These are phyloP conservation scores for Uromys caudimaculatus DNA, from an alignment of 2,797 vertebrate species.

Conservation along the genomic window DNA sequence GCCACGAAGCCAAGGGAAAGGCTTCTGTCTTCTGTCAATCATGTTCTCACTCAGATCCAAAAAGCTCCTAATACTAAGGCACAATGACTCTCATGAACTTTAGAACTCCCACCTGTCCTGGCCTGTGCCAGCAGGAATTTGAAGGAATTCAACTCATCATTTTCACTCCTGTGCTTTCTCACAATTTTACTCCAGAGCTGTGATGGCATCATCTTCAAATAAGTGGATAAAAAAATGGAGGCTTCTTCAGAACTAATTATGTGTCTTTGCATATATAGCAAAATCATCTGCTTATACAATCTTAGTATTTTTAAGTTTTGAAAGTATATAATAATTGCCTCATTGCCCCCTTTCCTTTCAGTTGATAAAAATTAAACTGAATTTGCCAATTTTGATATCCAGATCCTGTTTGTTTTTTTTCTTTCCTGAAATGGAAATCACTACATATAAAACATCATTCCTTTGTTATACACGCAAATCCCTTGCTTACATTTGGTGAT, in stretches of 20 bases:
- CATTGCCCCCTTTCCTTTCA: neutral
- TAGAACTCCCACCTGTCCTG: too few species aligned
- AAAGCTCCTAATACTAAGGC: neutral
- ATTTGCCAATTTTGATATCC: neutral
- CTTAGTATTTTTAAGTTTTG: neutral
- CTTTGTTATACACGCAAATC: neutral
- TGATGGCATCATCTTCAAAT: neutral
- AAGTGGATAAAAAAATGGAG: neutral
- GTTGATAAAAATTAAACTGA: neutral
- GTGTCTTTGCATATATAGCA: too few species aligned
- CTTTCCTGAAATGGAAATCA: neutral
- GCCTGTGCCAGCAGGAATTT: rapidly evolving
- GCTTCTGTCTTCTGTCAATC: neutral
- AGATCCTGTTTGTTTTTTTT: neutral
- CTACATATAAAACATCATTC: neutral
- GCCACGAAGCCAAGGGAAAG: neutral
- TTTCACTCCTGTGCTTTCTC: neutral
- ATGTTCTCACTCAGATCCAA: neutral
- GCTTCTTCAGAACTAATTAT: neutral
- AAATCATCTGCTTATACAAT: neutral
- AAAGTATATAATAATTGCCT: neutral
- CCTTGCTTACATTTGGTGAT: conserved; percentile 11
- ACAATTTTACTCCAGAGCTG: neutral
- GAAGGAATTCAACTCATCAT: neutral
- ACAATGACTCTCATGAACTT: neutral